Evolutionary conservation across 2,888 invertebrate species (phyloP).

Genomic region (Nasonia oneida): DNA sequence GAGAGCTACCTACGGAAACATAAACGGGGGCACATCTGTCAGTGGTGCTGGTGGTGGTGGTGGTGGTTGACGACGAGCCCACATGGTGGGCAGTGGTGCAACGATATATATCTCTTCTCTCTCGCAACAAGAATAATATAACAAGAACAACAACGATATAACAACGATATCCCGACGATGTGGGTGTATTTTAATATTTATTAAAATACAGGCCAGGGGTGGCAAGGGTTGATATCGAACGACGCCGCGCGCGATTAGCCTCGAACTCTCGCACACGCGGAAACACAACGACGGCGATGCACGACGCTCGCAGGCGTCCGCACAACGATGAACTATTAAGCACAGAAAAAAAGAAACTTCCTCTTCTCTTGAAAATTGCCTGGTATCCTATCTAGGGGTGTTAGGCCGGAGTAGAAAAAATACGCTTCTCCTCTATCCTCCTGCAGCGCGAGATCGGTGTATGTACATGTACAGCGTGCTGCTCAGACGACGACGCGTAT

Average conservation of each 20-base stretch:
- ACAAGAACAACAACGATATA: neutral
- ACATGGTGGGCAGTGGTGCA: constrained; percentile 60
- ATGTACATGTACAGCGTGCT: neutral
- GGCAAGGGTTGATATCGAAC: neutral
- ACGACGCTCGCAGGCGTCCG: neutral
- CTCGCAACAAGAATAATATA: neutral
- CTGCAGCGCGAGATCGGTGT: neutral
- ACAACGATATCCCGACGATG: neutral
- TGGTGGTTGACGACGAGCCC: constrained; percentile 40
- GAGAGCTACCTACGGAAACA: constrained; percentile 74
- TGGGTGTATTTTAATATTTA: neutral
- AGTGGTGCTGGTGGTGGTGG: constrained; percentile 67
- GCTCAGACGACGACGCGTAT: neutral
- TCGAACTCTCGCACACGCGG: neutral
- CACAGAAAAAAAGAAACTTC: neutral
- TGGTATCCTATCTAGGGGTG: neutral
- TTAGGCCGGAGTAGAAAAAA: constrained; percentile 22
- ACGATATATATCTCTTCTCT: neutral
- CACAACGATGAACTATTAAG: neutral
- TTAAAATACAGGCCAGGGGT: neutral
- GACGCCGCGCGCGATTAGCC: neutral
- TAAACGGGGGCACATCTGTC: constrained; percentile 74
- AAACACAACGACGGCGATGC: neutral
- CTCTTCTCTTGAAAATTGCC: neutral
- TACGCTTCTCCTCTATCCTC: neutral